Percentiles rank a stretch among this genome's conserved stretches.
These are phyloP conservation scores for Leptopilina clavipes DNA, from an alignment of 1,140 invertebrate genomes.

Conservation along the genomic window DNA sequence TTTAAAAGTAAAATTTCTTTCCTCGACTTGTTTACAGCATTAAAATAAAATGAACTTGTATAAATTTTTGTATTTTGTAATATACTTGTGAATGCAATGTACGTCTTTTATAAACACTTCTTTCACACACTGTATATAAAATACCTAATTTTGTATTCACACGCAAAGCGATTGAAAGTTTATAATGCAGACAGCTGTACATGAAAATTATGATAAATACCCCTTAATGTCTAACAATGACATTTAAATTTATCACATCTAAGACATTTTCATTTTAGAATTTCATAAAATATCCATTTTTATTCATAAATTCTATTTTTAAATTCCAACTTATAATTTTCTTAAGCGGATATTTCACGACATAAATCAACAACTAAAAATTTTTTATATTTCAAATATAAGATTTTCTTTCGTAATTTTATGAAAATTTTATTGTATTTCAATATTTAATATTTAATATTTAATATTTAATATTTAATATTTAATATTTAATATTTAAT, in stretches of 20 bases:
- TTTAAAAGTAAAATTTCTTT: slow-evolving; percentile 10
- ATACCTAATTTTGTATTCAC: slow-evolving; percentile 1
- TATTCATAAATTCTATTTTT: not conserved
- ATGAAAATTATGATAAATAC: slow-evolving; percentile 6
- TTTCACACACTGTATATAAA: not conserved
- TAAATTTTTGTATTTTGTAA: slow-evolving; percentile 3
- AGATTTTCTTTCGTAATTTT: too few relatives aligned
- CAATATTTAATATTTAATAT: too few relatives aligned
- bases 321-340: too few relatives aligned
- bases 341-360: too few relatives aligned
- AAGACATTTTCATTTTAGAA: not conserved
- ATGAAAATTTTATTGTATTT: too few relatives aligned
- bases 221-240: not conserved
- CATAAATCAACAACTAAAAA: too few relatives aligned
- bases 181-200: slow-evolving; percentile 1
- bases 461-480: too few relatives aligned
- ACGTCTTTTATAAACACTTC: not conserved
- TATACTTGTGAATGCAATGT: not conserved
- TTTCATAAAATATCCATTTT: not conserved
- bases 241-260: not conserved
- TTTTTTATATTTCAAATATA: too few relatives aligned
- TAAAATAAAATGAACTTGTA: slow-evolving; percentile 14
- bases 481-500: too few relatives aligned
- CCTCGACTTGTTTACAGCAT: not conserved
- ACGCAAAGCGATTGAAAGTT: not conserved